Evolutionary conservation across 2,797 vertebrate species (phyloP).

Genomic region (Xenops minutus): DNA sequence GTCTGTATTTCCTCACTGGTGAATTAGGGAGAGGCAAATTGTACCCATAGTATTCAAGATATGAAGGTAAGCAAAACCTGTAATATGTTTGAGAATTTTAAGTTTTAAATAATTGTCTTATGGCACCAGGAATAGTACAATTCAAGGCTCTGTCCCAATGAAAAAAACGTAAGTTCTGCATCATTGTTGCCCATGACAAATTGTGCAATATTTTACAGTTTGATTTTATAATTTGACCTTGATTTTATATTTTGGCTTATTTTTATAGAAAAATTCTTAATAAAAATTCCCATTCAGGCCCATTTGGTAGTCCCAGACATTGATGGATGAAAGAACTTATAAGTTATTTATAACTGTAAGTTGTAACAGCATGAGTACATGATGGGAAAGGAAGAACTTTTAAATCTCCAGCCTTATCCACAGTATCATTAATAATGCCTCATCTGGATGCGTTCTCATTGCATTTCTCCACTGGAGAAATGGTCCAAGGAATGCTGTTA

Average conservation of each 20-base stretch:
- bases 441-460: fast-evolving
- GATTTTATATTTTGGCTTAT: neutral
- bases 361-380: fast-evolving
- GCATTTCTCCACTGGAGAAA: fast-evolving
- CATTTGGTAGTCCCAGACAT: neutral
- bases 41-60: neutral
- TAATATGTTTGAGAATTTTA: neutral
- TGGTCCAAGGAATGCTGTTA: fast-evolving
- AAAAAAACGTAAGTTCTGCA: neutral
- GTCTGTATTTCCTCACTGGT: neutral
- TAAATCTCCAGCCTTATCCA: neutral
- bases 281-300: neutral
- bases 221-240: neutral
- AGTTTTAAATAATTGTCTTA: neutral
- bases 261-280: neutral
- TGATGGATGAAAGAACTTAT: neutral
- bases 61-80: neutral
- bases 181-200: neutral
- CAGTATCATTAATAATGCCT: neutral
- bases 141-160: neutral
- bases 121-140: neutral
- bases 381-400: neutral
- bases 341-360: neutral
- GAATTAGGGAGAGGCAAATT: neutral
- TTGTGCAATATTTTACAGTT: neutral